A percentile compares a stretch with the other conserved stretches of the same genome.
These are phyloP conservation scores for Hesperophylax magnus DNA, from an alignment of 1,140 invertebrate genomes.

Conservation along the genomic window DNA sequence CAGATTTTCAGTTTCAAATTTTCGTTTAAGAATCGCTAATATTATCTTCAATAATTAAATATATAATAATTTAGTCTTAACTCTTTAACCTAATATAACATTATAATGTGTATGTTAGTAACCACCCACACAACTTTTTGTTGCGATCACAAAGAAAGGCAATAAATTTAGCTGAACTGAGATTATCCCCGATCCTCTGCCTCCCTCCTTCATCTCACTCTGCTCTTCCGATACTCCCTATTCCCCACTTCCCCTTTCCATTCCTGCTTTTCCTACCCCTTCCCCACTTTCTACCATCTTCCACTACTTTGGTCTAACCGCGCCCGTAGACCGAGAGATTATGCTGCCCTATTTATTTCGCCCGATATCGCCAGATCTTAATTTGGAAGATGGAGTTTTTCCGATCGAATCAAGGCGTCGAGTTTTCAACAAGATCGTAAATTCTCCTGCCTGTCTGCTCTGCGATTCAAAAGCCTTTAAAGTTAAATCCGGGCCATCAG, in stretches of 20 bases:
- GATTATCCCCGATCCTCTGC: constrained; percentile 27
- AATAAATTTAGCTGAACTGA: constrained; percentile 41
- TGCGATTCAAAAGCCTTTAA: constrained; percentile 43
- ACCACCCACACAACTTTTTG: neutral
- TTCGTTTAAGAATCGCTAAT: too few relatives aligned
- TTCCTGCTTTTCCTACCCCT: neutral
- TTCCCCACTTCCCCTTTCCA: neutral
- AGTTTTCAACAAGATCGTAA: constrained; percentile 42
- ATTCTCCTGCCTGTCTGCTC: constrained; percentile 28
- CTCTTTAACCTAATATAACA: too few relatives aligned
- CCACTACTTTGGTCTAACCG: constrained; percentile 20
- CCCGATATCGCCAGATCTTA: constrained; percentile 51
- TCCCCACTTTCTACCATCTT: neutral
- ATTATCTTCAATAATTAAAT: too few relatives aligned
- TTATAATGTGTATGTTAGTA: too few relatives aligned
- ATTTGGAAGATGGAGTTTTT: constrained; percentile 50
- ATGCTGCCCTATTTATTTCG: constrained; percentile 55
- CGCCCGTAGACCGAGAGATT: constrained; percentile 44
- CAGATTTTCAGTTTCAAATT: too few relatives aligned
- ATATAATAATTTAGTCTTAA: too few relatives aligned
- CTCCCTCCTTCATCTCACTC: neutral
- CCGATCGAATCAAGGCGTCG: constrained; percentile 37
- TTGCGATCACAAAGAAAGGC: constrained; percentile 20
- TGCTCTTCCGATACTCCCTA: neutral
- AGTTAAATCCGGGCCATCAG: constrained; percentile 14